Percentiles rank a stretch among this genome's conserved stretches.
Evolutionary conservation across 2,797 vertebrate genomes (phyloP).

Genomic region (Poecilia velifera): DNA sequence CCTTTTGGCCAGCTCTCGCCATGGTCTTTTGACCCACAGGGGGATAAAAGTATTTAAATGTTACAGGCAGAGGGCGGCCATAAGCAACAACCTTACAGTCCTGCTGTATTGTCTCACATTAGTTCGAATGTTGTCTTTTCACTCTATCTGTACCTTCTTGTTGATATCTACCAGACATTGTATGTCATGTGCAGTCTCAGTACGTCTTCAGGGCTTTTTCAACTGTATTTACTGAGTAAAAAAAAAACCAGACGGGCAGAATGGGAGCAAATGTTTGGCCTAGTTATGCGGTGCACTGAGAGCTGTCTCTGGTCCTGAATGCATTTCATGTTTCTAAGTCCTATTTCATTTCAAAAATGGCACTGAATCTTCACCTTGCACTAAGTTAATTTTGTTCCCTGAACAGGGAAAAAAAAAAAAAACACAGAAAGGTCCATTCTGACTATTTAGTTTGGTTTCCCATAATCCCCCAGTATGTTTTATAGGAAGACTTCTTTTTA

Average conservation of each 20-base stretch:
- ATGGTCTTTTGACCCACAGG: conserved; percentile 25
- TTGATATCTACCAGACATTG: background rate
- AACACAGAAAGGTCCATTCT: background rate
- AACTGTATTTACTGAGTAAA: conserved; percentile 37
- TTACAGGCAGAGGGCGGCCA: conserved; percentile 52
- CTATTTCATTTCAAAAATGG: conserved; percentile 25
- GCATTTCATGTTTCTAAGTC: conserved; percentile 29
- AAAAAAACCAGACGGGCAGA: background rate
- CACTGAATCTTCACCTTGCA: conserved; percentile 23
- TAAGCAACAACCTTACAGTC: conserved; percentile 32
- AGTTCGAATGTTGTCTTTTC: conserved; percentile 36
- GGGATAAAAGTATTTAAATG: conserved; percentile 41
- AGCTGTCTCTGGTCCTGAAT: conserved; percentile 82
- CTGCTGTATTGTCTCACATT: conserved; percentile 35
- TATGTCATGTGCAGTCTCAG: conserved; percentile 10
- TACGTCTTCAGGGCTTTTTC: conserved; percentile 15
- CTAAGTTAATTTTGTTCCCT: conserved; percentile 32
- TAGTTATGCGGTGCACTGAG: conserved; percentile 37
- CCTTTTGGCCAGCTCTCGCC: conserved; percentile 11
- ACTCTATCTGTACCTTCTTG: conserved; percentile 9
- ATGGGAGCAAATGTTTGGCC: conserved; percentile 46
- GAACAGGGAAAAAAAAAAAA: conserved; percentile 11
- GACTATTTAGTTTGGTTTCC: conserved; percentile 15
- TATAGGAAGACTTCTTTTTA: background rate
- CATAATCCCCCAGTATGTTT: background rate